Conservation (phyloP, 2,888 invertebrate species). For the Amphipoea lucens region DNA sequence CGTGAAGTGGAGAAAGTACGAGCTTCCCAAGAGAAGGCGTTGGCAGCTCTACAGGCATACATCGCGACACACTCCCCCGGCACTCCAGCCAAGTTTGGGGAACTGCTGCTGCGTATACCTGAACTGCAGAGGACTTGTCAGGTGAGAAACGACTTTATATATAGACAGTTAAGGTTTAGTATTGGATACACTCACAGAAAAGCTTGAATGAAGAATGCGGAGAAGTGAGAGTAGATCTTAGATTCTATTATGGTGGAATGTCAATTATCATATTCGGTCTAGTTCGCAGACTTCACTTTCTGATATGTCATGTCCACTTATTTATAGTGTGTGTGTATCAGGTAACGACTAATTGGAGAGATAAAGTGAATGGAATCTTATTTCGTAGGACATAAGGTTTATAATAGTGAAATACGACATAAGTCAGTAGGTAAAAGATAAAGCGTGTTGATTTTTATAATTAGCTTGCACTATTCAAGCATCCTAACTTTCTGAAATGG, state of each 20-base stretch:
- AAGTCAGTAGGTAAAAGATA: not conserved
- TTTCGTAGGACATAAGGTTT: not conserved
- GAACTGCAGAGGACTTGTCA: constrained; percentile 98
- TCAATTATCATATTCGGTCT: not conserved
- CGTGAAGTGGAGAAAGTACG: constrained; percentile 98
- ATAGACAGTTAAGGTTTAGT: not conserved
- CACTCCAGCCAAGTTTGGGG: constrained; percentile 98
- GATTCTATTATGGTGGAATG: not conserved
- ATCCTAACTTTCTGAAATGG: not conserved
- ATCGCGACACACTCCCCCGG: constrained; percentile 97
- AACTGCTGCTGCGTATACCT: constrained; percentile 97
- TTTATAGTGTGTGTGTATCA: not conserved
- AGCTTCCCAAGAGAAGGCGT: constrained; percentile 97
- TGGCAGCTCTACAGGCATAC: constrained; percentile 97
- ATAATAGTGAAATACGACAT: not conserved
- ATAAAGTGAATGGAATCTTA: not conserved
- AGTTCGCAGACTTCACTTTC: not conserved
- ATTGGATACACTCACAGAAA: not conserved
- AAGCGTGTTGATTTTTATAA: not conserved
- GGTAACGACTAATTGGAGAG: not conserved
- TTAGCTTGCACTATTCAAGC: not conserved
- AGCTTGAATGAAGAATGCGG: not conserved
- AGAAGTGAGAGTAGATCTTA: not conserved
- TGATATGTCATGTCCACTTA: not conserved
- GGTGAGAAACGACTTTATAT: constrained; percentile 83